phyloP scores from a whole-genome alignment of 2,888 invertebrate species.

The Zhuqinia jingwanae region DNA sequence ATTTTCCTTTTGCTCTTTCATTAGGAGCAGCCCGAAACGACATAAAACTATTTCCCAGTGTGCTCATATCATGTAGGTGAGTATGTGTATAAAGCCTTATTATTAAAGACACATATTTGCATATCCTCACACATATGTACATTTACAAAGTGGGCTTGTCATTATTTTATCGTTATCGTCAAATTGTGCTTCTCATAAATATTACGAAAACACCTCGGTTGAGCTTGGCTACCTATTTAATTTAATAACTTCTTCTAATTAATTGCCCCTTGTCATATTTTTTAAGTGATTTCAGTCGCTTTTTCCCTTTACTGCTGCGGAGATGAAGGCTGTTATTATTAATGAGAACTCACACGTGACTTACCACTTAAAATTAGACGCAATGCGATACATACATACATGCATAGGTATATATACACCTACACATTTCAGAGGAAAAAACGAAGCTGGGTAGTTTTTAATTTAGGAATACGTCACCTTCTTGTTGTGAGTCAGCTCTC shows the following conservation, averaged over 20 bases:
- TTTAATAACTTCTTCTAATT: slow-evolving; percentile 70
- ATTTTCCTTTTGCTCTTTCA: slow-evolving; percentile 62
- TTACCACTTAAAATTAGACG: too few species aligned
- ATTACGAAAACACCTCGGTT: slow-evolving; percentile 62
- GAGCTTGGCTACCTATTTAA: slow-evolving; percentile 63
- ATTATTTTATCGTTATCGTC: slow-evolving; percentile 34
- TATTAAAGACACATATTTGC: not conserved
- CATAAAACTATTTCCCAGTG: slow-evolving; percentile 37
- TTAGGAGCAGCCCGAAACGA: slow-evolving; percentile 15
- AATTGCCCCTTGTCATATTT: slow-evolving; percentile 69
- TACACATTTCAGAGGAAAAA: too few species aligned
- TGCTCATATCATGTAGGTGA: not conserved
- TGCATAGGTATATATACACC: too few species aligned
- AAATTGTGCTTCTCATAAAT: slow-evolving; percentile 58
- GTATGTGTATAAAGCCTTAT: not conserved
- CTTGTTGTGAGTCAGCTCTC: too few species aligned
- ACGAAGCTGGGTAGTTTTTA: too few species aligned
- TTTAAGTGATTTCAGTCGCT: slow-evolving; percentile 64
- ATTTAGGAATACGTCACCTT: too few species aligned
- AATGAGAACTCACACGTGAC: slow-evolving; percentile 59
- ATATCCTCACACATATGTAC: not conserved
- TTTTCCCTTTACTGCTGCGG: slow-evolving; percentile 31
- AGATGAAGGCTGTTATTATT: slow-evolving; percentile 48
- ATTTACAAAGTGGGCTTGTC: not conserved
- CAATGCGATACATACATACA: too few species aligned